These are phyloP conservation scores for Lapara coniferarum DNA, from an alignment of 2,888 invertebrate genomes.

Conservation along the genomic window DNA sequence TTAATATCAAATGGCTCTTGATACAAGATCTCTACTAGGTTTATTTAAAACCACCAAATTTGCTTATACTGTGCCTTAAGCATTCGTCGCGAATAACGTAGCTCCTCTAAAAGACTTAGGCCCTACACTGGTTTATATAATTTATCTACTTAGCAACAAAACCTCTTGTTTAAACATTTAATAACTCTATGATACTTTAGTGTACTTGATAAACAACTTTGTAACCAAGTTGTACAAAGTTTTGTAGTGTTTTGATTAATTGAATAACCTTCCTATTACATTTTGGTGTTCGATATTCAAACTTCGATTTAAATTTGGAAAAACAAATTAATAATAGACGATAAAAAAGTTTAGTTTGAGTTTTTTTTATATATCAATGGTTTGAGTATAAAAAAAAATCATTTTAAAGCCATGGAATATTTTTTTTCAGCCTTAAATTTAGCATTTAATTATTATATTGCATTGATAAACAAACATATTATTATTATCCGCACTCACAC, in stretches of 20 bases:
- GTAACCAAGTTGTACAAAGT: not conserved
- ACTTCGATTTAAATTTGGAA: not conserved
- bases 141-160: slow-evolving; percentile 10
- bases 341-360: not conserved
- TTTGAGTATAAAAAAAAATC: too few species aligned
- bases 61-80: not conserved
- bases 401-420: too few species aligned
- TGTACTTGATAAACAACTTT: not conserved
- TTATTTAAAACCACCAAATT: slow-evolving; percentile 2
- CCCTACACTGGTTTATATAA: slow-evolving; percentile 2
- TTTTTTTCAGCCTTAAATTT: too few species aligned
- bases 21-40: not conserved
- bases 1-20: not conserved
- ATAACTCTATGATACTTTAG: not conserved
- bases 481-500: too few species aligned
- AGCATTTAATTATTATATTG: too few species aligned
- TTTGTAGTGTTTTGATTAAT: not conserved
- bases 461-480: too few species aligned
- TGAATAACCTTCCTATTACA: too few species aligned
- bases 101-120: slow-evolving; percentile 16
- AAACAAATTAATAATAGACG: not conserved
- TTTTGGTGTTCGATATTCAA: too few species aligned
- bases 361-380: not conserved
- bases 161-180: slow-evolving; percentile 4
- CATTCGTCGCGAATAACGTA: not conserved